These are phyloP conservation scores for Falco concolor DNA, from an alignment of 2,797 vertebrate genomes.

Conservation along the genomic window DNA sequence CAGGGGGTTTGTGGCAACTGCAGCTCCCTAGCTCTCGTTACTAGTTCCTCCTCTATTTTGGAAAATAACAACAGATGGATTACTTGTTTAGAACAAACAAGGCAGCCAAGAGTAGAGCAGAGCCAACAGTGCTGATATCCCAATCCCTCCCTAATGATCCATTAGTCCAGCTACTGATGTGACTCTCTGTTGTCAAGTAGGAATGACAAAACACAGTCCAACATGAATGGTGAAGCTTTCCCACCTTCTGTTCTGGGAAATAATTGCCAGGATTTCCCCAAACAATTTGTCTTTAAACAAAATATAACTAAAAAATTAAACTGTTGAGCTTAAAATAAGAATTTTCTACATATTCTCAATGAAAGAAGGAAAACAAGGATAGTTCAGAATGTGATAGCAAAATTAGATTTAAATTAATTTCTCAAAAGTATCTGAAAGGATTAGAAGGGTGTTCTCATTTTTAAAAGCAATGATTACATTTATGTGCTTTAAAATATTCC, in stretches of 20 bases:
- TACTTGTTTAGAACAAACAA: conserved; percentile 23
- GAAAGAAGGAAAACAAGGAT: not conserved
- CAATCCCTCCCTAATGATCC: not conserved
- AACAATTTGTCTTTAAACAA: not conserved
- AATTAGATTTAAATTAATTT: not conserved
- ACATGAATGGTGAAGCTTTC: not conserved
- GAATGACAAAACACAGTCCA: not conserved
- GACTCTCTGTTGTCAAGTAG: not conserved
- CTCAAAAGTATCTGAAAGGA: not conserved
- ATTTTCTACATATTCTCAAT: not conserved
- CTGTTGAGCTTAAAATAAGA: not conserved
- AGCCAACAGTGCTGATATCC: conserved; percentile 2
- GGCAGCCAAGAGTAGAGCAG: not conserved
- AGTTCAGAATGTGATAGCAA: not conserved
- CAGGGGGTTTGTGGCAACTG: not conserved
- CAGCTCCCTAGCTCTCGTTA: not conserved
- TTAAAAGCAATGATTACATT: not conserved
- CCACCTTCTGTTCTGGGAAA: not conserved
- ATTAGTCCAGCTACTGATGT: conserved; percentile 17
- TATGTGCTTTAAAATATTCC: not conserved
- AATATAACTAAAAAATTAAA: not conserved
- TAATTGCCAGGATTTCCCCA: not conserved
- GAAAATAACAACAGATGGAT: conserved; percentile 43
- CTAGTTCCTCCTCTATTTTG: conserved; percentile 22
- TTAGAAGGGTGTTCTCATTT: not conserved